Evolutionary conservation across 2,888 invertebrate species (phyloP).

Genomic region (Cylloceria caligata): DNA sequence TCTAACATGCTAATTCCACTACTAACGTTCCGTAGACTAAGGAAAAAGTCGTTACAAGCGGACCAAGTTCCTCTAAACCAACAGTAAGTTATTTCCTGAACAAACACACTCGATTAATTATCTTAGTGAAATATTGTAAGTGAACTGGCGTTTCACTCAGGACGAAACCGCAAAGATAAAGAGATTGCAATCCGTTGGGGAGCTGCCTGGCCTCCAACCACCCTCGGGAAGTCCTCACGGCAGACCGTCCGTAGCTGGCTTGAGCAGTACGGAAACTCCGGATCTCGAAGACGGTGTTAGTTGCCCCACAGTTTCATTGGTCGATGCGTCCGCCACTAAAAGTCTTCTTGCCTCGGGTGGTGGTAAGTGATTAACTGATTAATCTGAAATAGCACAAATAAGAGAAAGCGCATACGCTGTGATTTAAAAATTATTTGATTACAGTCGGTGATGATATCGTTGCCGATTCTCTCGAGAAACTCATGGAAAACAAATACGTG

Average conservation of each 20-base stretch:
- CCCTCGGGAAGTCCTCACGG: constrained; percentile 77
- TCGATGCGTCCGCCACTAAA: constrained; percentile 77
- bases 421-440: constrained; percentile 2
- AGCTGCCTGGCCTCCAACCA: constrained; percentile 75
- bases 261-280: constrained; percentile 77
- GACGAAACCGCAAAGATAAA: constrained; percentile 78
- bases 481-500: constrained; percentile 93
- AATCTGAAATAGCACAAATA: neutral
- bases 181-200: constrained; percentile 79
- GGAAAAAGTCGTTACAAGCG: constrained; percentile 78
- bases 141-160: constrained; percentile 67
- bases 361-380: constrained; percentile 72
- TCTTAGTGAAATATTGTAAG: neutral
- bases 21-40: constrained; percentile 78
- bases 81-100: constrained; percentile 77
- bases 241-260: constrained; percentile 78
- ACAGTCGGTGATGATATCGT: constrained; percentile 85
- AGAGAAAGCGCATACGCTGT: neutral
- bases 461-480: constrained; percentile 92
- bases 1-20: constrained; percentile 13
- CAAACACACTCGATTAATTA: neutral
- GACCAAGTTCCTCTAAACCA: constrained; percentile 81
- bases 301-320: constrained; percentile 70
- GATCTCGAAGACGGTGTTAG: constrained; percentile 79
- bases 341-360: constrained; percentile 78